Percentiles rank a stretch among this genome's conserved stretches.
phyloP scores from a whole-genome alignment of 2,797 vertebrate genomes.

The Rousettus madagascariensis region DNA sequence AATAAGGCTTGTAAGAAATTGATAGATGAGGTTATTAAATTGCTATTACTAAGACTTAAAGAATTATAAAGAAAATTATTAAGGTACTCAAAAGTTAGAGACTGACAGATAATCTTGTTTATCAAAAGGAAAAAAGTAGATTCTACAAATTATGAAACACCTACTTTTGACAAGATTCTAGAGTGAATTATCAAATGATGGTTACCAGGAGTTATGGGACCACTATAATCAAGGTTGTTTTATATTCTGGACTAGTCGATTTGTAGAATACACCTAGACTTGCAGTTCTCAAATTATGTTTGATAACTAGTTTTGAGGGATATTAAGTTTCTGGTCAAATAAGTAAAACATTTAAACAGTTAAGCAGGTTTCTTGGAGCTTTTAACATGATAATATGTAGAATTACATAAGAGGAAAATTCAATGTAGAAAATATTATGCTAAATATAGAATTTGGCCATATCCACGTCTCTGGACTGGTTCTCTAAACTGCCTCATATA shows the following conservation, averaged over 20 bases:
- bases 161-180: not conserved
- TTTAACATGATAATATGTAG: not conserved
- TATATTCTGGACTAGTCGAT: not conserved
- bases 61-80: slow-evolving; percentile 27
- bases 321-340: not conserved
- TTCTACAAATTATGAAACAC: not conserved
- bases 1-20: not conserved
- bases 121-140: not conserved
- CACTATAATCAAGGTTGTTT: not conserved
- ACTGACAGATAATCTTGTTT: not conserved
- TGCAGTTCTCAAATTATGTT: slow-evolving; percentile 2
- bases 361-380: not conserved
- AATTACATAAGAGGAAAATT: not conserved
- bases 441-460: not conserved
- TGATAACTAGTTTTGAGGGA: not conserved
- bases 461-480: not conserved
- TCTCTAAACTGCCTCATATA: not conserved
- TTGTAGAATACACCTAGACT: not conserved
- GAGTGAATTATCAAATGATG: slow-evolving; percentile 8
- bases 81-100: not conserved
- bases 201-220: not conserved
- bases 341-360: not conserved
- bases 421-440: not conserved
- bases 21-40: not conserved
- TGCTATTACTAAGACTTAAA: slow-evolving; percentile 1